Percentiles rank a stretch among this genome's conserved stretches.
Evolutionary conservation across 2,888 invertebrate genomes (phyloP).

Genomic region (Ecliptopera silaceata): DNA sequence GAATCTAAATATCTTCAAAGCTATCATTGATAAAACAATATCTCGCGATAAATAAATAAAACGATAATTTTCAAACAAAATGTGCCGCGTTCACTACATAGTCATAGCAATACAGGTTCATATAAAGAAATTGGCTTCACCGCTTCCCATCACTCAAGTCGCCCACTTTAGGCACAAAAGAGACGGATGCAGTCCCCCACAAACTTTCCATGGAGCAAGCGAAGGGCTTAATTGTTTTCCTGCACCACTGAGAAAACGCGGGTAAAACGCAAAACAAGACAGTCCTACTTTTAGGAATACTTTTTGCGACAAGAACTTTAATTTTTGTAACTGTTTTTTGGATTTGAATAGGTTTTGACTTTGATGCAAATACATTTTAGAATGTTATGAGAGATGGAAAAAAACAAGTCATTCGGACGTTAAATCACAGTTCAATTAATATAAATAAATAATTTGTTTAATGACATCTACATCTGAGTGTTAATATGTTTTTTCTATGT

Average conservation of each 20-base stretch:
- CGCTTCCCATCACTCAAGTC: conserved; percentile 38
- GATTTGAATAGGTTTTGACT: too few species aligned
- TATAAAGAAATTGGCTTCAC: conserved; percentile 34
- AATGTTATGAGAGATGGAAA: too few species aligned
- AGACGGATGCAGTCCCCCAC: conserved; percentile 64
- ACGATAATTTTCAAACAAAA: not conserved
- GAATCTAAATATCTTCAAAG: too few species aligned
- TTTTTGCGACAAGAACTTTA: conserved; percentile 64
- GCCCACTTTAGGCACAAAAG: conserved; percentile 61
- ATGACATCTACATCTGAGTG: too few species aligned
- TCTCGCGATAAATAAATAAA: not conserved
- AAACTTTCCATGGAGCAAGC: conserved; percentile 68
- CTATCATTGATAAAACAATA: not conserved
- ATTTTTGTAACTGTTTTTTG: too few species aligned
- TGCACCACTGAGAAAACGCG: conserved; percentile 65
- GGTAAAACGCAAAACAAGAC: conserved; percentile 49
- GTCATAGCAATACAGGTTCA: not conserved
- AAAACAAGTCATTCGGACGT: too few species aligned
- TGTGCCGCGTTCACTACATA: not conserved
- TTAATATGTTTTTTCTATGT: too few species aligned
- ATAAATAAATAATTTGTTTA: too few species aligned
- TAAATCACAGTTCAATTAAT: too few species aligned
- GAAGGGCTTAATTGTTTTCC: conserved; percentile 80
- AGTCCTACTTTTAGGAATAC: conserved; percentile 47
- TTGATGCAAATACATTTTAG: too few species aligned